Base-by-base conservation (phyloP, 1,140 invertebrate species). In the Phymastichus coffea region DNA sequence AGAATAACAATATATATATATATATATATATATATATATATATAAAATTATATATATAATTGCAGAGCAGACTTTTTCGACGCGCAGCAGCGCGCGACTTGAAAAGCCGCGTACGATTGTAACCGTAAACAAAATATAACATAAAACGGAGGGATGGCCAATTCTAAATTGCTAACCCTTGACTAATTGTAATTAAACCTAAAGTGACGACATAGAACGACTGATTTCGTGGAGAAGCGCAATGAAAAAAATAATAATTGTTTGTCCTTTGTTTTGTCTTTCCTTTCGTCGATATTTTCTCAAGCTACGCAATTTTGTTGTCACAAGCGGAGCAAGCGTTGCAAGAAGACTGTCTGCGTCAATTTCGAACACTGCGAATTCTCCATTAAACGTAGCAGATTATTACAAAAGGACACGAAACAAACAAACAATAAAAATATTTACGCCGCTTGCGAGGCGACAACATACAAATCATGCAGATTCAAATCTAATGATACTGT, bases 321-420 rank as follows among this genome's bases (percentile, higher is more conserved):
- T 70, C 68, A n/a, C n/a, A n/a, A 70, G 67, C 66, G 70, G 68
- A 69, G 74, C 73, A 76, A 78, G 70, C 70, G 68, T 76, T 73
- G 71, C 76, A 75, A 75, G 70, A 76, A 78, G 76, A 78, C 75
- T 78, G 75, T 74, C 75, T 73, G 74, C 53, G 75, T 78, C 76
- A 78, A 78, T 78, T 77, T 78, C 71, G 51, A 54, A 38, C 40
- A 54, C 51, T 60, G 57, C 57, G 57, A 60, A 54, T 60, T 17
- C 25, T 7, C 12, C 12, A 12, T 33, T 7, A 33, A 60, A 54
- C 57, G 57, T 60, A 60, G 57, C 33, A 38, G 37, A 33, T 33
- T 33, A 33, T 33, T 33, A 33, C 6, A 33, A 6, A 33, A 7
- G 12, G 12, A 33, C 12, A 7, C 12, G 28, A 12, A 33, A 12